Evolutionary conservation across 2,113 vertebrate species (phyloP).

Genomic region (Elephantulus edwardii): DNA sequence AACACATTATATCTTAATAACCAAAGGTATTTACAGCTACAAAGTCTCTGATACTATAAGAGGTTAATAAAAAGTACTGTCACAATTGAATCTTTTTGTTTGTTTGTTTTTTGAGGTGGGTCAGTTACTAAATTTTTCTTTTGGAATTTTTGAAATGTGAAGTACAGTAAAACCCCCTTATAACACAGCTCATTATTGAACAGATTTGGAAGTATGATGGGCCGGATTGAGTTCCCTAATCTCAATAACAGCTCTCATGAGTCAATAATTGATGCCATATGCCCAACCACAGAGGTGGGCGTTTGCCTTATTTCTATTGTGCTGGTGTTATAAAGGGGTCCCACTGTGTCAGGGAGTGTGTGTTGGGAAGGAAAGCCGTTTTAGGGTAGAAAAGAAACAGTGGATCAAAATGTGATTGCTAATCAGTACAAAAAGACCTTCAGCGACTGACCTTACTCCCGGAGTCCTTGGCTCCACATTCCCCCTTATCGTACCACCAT

Average conservation of each 20-base stretch:
- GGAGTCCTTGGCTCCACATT: slow-evolving; percentile 99
- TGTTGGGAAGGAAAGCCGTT: slow-evolving; percentile 82
- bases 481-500: slow-evolving; percentile 99
- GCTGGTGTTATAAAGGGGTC: slow-evolving; percentile 77
- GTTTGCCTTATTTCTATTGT: slow-evolving; percentile 30
- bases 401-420: slow-evolving; percentile 98
- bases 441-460: slow-evolving; percentile 99
- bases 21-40: slow-evolving; percentile 82
- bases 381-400: slow-evolving; percentile 90
- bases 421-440: slow-evolving; percentile 99
- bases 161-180: slow-evolving; percentile 79
- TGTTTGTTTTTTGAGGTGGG: background rate
- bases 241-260: background rate
- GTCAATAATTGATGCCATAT: background rate
- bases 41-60: slow-evolving; percentile 78
- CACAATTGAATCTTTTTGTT: slow-evolving; percentile 75
- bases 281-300: slow-evolving; percentile 21
- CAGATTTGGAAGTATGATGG: slow-evolving; percentile 30
- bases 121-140: slow-evolving; percentile 67
- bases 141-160: slow-evolving; percentile 83
- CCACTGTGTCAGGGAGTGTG: slow-evolving; percentile 76
- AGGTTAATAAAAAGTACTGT: slow-evolving; percentile 82
- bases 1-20: slow-evolving; percentile 76
- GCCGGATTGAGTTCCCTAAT: slow-evolving; percentile 41
- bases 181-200: slow-evolving; percentile 68